Percentiles rank a stretch among this genome's conserved stretches.
These are phyloP conservation scores for Papilio polyxenes DNA, from an alignment of 1,140 invertebrate species.

Conservation along the genomic window DNA sequence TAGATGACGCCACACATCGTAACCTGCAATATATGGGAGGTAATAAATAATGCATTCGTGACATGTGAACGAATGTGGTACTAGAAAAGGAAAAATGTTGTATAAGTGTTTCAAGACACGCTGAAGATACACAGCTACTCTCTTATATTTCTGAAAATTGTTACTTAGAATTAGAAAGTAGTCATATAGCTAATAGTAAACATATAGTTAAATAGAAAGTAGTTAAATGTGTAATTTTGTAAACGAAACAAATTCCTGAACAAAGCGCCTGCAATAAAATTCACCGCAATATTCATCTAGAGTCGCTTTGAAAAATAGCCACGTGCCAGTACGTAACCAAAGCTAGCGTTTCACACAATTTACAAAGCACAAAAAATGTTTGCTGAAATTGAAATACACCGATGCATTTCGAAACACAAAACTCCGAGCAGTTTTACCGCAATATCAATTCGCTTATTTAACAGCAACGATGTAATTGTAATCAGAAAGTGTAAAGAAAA, in stretches of 20 bases:
- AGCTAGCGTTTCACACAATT: not conserved
- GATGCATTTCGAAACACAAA: not conserved
- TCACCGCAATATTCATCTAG: slow-evolving; percentile 7
- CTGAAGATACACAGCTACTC: not conserved
- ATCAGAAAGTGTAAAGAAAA: too few species aligned
- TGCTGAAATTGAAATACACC: not conserved
- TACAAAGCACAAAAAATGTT: not conserved
- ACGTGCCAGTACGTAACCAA: not conserved
- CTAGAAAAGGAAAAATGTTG: not conserved
- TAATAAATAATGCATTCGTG: slow-evolving; percentile 15
- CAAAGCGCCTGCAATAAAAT: slow-evolving; percentile 12
- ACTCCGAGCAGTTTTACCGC: not conserved
- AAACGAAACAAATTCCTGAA: not conserved
- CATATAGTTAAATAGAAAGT: too few species aligned
- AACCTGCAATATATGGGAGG: slow-evolving; percentile 6
- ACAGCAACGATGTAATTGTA: too few species aligned
- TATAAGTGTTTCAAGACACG: not conserved
- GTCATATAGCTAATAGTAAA: too few species aligned
- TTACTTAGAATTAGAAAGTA: too few species aligned
- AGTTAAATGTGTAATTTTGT: not conserved
- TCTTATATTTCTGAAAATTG: not conserved
- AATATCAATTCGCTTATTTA: not conserved
- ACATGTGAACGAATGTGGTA: not conserved
- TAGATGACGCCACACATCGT: slow-evolving; percentile 10
- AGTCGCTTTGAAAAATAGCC: slow-evolving; percentile 1